Percentiles rank a stretch among this genome's conserved stretches.
phyloP scores from a whole-genome alignment of 2,797 vertebrate species.

The Cottoperca gobio region DNA sequence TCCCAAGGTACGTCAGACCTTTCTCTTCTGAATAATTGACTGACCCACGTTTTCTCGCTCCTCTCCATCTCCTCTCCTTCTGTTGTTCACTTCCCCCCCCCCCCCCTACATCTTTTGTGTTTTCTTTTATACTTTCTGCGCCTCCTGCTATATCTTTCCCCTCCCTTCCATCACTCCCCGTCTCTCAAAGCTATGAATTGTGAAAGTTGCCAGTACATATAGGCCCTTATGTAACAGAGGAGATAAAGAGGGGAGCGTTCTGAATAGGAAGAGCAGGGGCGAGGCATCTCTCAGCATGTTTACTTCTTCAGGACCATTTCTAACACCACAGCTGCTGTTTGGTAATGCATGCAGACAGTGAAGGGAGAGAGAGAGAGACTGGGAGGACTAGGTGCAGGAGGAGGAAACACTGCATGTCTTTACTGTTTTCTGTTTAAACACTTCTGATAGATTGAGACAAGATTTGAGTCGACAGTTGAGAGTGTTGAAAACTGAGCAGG shows the following conservation, averaged over 20 bases:
- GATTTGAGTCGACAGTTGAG: slow-evolving; percentile 42
- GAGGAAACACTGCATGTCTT: slow-evolving; percentile 17
- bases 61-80: slow-evolving; percentile 34
- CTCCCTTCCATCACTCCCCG: slow-evolving; percentile 2
- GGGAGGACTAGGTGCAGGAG: slow-evolving; percentile 20
- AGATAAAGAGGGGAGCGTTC: slow-evolving; percentile 36
- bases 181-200: slow-evolving; percentile 41
- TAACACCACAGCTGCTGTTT: slow-evolving; percentile 47
- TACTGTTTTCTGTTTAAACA: slow-evolving; percentile 27
- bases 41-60: slow-evolving; percentile 19
- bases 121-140: slow-evolving; percentile 4
- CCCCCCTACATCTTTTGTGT: slow-evolving; percentile 10
- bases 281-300: slow-evolving; percentile 39
- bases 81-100: slow-evolving; percentile 20
- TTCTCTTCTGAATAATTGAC: slow-evolving; percentile 77
- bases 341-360: slow-evolving; percentile 18
- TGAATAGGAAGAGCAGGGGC: slow-evolving; percentile 41
- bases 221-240: slow-evolving; percentile 47
- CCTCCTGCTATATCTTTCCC: slow-evolving; percentile 6
- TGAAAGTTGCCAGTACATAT: slow-evolving; percentile 51
- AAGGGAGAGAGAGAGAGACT: slow-evolving; percentile 12
- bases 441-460: slow-evolving; percentile 29
- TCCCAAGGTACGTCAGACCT: slow-evolving; percentile 53
- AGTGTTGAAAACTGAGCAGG: slow-evolving; percentile 35
- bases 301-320: slow-evolving; percentile 42